Evolutionary conservation across 2,888 invertebrate genomes (phyloP).

Genomic region (Aphodius granarius): DNA sequence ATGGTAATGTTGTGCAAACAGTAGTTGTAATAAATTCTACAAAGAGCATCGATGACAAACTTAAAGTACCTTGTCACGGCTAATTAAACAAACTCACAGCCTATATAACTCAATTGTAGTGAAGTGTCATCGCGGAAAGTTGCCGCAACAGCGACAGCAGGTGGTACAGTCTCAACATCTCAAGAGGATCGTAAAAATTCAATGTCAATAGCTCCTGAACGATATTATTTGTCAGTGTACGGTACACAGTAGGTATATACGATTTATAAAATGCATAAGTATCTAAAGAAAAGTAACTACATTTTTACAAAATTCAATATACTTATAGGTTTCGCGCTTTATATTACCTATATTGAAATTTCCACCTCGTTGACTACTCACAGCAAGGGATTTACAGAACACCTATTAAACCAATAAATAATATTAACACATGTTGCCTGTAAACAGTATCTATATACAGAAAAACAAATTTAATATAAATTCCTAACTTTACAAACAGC

Average conservation of each 20-base stretch:
- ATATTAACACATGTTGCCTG: not conserved
- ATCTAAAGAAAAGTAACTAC: no score
- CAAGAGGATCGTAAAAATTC: constrained; percentile 8
- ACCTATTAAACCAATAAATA: not conserved
- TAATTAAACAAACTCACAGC: constrained; percentile 7
- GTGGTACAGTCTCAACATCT: not conserved
- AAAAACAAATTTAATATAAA: not conserved
- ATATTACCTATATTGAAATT: not conserved
- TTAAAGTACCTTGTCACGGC: constrained; percentile 5
- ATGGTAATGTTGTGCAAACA: constrained; percentile 12
- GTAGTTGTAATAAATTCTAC: constrained; percentile 7
- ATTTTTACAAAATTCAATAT: no score
- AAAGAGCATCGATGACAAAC: constrained; percentile 13
- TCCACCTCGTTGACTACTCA: no score
- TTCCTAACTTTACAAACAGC: not conserved
- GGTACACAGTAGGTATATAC: no score
- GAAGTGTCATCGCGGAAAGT: constrained; percentile 6
- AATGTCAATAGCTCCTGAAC: not conserved
- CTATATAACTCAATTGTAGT: constrained; percentile 9
- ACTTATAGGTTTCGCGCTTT: no score
- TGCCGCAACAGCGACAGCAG: constrained; percentile 12
- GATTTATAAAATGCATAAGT: no score
- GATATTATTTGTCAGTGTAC: not conserved
- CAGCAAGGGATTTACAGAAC: no score
- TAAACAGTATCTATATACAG: not conserved